phyloP scores from a whole-genome alignment of 2,888 invertebrate genomes.

The Himalopsyche kuldschensis region DNA sequence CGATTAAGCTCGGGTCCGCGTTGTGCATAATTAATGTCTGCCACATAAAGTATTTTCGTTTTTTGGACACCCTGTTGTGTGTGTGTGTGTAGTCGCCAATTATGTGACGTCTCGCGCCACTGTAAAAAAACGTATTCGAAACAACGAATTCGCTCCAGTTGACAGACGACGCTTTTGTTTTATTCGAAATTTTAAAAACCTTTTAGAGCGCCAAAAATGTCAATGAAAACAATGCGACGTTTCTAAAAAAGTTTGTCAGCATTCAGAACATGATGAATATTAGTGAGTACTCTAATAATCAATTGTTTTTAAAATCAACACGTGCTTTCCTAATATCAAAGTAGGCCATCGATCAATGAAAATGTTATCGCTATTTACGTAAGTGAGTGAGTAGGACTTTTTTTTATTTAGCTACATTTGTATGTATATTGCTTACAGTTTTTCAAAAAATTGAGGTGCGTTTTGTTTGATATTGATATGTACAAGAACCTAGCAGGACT shows the following conservation, averaged over 20 bases:
- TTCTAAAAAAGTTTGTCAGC: background rate
- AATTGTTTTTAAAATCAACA: too few relatives aligned
- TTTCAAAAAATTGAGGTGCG: too few relatives aligned
- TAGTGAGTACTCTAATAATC: too few relatives aligned
- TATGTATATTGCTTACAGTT: too few relatives aligned
- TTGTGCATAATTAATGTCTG: background rate
- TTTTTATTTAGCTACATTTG: too few relatives aligned
- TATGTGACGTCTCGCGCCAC: background rate
- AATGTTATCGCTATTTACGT: too few relatives aligned
- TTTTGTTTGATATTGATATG: too few relatives aligned
- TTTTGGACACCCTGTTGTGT: background rate
- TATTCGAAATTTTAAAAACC: background rate
- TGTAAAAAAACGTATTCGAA: background rate
- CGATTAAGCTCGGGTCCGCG: background rate
- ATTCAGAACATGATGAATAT: background rate
- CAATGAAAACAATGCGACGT: background rate
- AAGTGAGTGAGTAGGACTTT: too few relatives aligned
- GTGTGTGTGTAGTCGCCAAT: background rate
- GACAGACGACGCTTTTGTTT: background rate
- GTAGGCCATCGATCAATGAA: too few relatives aligned
- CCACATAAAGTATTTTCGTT: background rate
- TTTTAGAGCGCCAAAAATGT: background rate
- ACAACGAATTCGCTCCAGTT: background rate
- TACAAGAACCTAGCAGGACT: too few relatives aligned
- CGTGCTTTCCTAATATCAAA: too few relatives aligned